Base-by-base conservation (phyloP, 2,797 vertebrate species). In the Clarias laeviceps region DNA sequence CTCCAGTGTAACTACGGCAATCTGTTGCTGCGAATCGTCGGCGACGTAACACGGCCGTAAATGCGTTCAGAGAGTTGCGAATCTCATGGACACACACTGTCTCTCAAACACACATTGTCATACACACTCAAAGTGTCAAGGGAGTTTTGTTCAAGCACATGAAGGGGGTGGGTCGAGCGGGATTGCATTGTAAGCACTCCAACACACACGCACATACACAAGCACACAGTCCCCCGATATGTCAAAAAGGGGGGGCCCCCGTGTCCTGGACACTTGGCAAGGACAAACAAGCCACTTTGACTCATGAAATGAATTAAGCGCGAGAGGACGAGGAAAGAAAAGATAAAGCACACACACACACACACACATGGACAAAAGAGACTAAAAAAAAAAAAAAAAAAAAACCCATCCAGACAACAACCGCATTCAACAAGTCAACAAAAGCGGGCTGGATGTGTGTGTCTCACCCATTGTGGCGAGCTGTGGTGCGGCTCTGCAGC, bases 401-500 rank as follows among this genome's bases (percentile, higher is more conserved):
- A 82, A 84, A 80, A 84, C 83, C 73, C 83, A 37, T 77, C 86
- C 80, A 85, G 89, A 89, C 89, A 34, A 66, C 87, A 88, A 88
- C 89, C 88, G 87, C 94, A 95, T 95, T 95, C 95, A 96, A 96
- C 95, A 96, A 96, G 95, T 96, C 93, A 89, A 88, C 88, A 88
- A 89, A 83, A 89, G 86, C 80, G 70, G 68, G 59, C 50, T 82
- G 81, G 82, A 70, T 77, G 80, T 9, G 91, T 91, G 92, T 90
- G 88, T 94, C 95, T 96, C 94, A 96, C 95, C 95, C 95, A 96
- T 96, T 96, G 93, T 96, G 95, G 94, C 94, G 95, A 94, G 93
- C 93, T 93, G 92, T 94, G 94, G 91, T 95, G 91, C 90, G 92
- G 93, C 92, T 94, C 92, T 93, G 91, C 94, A 84, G 82, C 82